These are phyloP conservation scores for Lochmaea crataegi DNA, from an alignment of 2,888 invertebrate species.

Conservation along the genomic window DNA sequence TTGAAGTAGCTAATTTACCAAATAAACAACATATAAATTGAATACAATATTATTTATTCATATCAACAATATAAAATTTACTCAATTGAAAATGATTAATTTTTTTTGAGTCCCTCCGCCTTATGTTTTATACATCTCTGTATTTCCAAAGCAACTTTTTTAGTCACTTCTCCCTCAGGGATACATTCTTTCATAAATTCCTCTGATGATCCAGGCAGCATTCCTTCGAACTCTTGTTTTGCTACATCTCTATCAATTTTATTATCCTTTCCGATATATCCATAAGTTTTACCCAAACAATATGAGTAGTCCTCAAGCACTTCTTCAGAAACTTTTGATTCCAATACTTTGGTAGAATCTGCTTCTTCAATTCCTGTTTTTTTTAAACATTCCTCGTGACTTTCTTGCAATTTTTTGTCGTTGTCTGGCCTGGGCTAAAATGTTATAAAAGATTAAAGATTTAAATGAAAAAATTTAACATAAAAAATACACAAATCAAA, in stretches of 20 bases:
- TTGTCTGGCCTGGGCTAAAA: not conserved
- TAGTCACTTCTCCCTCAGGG: not conserved
- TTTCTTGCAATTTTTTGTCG: not conserved
- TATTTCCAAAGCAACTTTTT: constrained; percentile 1
- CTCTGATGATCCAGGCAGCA: not conserved
- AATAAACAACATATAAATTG: too few species aligned
- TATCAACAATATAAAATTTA: not conserved
- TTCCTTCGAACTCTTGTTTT: not conserved
- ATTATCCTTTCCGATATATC: not conserved
- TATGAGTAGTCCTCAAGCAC: not conserved
- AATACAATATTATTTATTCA: too few species aligned
- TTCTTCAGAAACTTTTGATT: not conserved
- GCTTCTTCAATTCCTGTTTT: not conserved
- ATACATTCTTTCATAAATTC: not conserved
- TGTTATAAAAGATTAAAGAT: too few species aligned
- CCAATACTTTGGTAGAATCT: not conserved
- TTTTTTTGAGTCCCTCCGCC: not conserved
- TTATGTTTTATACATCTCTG: not conserved
- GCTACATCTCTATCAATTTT: not conserved
- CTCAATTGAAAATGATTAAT: not conserved
- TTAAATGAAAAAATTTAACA: too few species aligned
- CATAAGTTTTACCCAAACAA: not conserved
- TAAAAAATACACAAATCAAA: too few species aligned
- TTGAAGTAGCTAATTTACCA: too few species aligned
- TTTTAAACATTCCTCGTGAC: not conserved